Conservation (phyloP, 2,888 invertebrate genomes). For the Stomorhina lunata region DNA sequence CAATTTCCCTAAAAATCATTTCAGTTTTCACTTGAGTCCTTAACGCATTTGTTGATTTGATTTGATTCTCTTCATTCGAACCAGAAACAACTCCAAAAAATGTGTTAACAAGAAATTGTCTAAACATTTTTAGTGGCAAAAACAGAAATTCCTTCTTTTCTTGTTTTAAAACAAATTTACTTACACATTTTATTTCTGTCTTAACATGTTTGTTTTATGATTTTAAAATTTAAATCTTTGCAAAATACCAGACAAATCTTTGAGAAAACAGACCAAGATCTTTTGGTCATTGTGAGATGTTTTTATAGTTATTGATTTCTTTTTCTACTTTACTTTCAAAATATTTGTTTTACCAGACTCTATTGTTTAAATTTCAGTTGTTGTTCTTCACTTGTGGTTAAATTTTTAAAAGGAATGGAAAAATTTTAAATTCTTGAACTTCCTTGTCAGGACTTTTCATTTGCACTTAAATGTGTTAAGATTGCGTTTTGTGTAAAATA, state of each 20-base stretch:
- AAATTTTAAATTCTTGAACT: conserved; percentile 2
- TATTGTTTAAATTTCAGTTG: too few species aligned
- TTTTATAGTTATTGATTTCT: conserved; percentile 52
- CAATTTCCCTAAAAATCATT: background rate
- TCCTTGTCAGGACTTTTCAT: conserved; percentile 14
- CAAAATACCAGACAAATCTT: conserved; percentile 24
- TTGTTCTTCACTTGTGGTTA: background rate
- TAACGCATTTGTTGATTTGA: conserved; percentile 43
- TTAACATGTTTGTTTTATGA: background rate
- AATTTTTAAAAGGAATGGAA: background rate
- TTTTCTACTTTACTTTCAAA: background rate
- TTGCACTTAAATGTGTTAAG: conserved; percentile 13
- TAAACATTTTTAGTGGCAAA: conserved; percentile 18
- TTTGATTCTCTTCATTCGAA: background rate
- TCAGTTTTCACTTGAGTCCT: background rate
- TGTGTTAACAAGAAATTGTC: conserved; percentile 35
- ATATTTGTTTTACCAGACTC: background rate
- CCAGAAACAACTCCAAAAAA: background rate
- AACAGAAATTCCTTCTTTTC: background rate
- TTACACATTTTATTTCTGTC: background rate
- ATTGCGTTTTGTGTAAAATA: background rate
- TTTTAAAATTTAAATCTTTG: background rate
- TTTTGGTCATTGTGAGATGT: background rate
- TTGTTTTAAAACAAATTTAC: background rate
- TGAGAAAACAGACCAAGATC: conserved; percentile 13